Conservation (phyloP, 2,113 vertebrate species). For the Ochotona curzoniae region DNA sequence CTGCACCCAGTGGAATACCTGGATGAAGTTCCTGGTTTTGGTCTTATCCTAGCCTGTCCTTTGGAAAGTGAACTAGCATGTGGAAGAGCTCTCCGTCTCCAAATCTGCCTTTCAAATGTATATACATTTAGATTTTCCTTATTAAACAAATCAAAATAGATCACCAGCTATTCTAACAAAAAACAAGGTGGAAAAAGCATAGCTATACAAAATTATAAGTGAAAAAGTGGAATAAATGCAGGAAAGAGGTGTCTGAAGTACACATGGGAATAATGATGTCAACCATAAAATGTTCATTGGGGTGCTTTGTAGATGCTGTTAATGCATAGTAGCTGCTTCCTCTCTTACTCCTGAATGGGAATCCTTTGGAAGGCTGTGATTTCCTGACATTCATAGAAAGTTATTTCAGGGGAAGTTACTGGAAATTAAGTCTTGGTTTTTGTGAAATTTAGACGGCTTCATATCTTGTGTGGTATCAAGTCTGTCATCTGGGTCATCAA, state of each 20-base stretch:
- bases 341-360: background rate
- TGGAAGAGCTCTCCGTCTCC: too few relatives aligned
- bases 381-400: background rate
- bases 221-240: background rate
- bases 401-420: conserved; percentile 34
- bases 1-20: too few relatives aligned
- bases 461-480: background rate
- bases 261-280: background rate
- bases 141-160: too few relatives aligned
- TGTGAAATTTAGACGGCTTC: background rate
- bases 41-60: too few relatives aligned
- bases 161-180: too few relatives aligned
- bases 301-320: background rate
- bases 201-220: too few relatives aligned
- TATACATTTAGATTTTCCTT: too few relatives aligned
- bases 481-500: background rate
- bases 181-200: too few relatives aligned
- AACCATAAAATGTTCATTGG: background rate
- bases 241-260: background rate
- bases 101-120: too few relatives aligned
- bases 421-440: background rate
- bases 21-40: too few relatives aligned
- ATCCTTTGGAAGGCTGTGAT: conserved; percentile 21
- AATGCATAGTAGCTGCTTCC: background rate
- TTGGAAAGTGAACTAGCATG: too few relatives aligned